phyloP scores from a whole-genome alignment of 2,113 vertebrate species.

The Pedetes capensis region DNA sequence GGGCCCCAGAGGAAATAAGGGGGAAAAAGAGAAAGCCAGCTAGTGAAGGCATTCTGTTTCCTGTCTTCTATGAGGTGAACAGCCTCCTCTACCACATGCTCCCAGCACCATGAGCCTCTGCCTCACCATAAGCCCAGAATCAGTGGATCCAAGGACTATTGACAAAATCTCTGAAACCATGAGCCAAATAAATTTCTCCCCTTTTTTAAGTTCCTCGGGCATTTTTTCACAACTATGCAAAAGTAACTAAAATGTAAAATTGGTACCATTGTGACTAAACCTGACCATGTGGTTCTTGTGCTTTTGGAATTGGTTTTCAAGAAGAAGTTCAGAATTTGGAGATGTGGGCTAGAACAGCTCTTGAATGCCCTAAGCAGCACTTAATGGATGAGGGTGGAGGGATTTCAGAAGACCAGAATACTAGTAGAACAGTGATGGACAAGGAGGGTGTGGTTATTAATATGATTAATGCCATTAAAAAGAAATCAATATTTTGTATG shows the following conservation, averaged over 20 bases:
- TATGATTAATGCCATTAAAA: neutral
- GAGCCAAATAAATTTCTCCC: neutral
- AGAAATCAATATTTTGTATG: neutral
- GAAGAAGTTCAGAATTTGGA: neutral
- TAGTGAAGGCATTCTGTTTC: neutral
- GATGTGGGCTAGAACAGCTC: neutral
- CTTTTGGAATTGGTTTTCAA: neutral
- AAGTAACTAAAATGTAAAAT: neutral
- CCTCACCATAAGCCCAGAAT: neutral
- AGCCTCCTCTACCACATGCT: neutral
- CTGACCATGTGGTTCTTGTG: neutral
- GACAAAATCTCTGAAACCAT: neutral
- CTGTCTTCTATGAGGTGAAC: neutral
- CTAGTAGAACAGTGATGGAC: neutral
- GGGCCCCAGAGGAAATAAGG: neutral
- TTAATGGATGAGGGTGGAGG: neutral
- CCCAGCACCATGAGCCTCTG: neutral
- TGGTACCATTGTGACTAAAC: neutral
- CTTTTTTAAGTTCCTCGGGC: neutral
- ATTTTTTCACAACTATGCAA: neutral
- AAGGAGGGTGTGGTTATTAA: neutral
- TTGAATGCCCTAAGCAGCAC: fast-evolving
- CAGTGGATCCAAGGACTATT: neutral
- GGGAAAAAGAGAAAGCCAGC: neutral
- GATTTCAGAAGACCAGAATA: neutral